These are phyloP conservation scores for Myotis yumanensis DNA, from an alignment of 2,113 vertebrate genomes.

Conservation along the genomic window DNA sequence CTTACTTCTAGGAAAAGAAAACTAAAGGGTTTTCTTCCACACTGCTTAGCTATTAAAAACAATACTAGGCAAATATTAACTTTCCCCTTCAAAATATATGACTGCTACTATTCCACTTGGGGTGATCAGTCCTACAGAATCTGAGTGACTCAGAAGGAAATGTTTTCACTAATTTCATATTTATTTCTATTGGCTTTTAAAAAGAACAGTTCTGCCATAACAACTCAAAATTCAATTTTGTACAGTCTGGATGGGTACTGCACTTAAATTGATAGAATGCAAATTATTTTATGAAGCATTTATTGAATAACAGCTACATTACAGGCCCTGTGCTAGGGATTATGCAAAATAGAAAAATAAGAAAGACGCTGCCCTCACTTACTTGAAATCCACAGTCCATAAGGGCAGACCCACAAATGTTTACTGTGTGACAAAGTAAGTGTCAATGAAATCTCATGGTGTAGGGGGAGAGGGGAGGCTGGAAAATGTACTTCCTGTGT, in stretches of 20 bases:
- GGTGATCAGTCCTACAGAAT: neutral
- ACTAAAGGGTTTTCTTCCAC: neutral
- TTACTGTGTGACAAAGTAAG: neutral
- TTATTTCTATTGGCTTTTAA: conserved; percentile 50
- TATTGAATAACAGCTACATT: neutral
- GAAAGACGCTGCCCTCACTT: neutral
- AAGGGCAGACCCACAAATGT: neutral
- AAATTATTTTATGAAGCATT: conserved; percentile 17
- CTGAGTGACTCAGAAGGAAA: neutral
- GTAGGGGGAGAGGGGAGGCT: neutral
- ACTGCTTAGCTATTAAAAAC: neutral
- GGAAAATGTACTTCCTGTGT: neutral
- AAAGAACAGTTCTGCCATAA: neutral
- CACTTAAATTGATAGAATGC: neutral
- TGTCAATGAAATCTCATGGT: neutral
- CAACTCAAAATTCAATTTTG: neutral
- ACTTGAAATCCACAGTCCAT: neutral
- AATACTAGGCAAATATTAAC: conserved; percentile 32
- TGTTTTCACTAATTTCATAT: conserved; percentile 48
- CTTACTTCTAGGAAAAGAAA: conserved; percentile 33
- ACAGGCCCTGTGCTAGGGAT: neutral
- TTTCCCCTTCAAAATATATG: neutral
- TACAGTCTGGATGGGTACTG: neutral
- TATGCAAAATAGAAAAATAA: neutral
- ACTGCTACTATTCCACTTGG: neutral